phyloP scores from a whole-genome alignment of 2,888 invertebrate species.

The Hydrotaea cyrtoneurina region DNA sequence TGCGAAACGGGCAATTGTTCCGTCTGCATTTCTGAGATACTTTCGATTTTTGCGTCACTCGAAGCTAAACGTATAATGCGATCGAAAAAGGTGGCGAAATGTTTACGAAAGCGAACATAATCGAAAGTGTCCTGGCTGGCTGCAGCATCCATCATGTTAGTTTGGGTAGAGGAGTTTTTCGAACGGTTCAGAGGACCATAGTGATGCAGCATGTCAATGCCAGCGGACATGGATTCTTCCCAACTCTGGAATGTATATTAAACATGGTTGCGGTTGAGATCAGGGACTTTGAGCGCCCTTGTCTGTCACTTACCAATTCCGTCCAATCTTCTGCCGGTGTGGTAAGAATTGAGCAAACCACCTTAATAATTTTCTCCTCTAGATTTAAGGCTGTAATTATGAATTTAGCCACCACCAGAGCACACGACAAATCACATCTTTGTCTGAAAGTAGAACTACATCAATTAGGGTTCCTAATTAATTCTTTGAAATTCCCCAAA shows the following conservation, averaged over 20 bases:
- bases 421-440: conserved; percentile 77
- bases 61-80: conserved; percentile 76
- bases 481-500: background rate
- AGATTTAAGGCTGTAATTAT: conserved; percentile 77
- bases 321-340: conserved; percentile 79
- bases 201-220: conserved; percentile 79
- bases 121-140: conserved; percentile 74
- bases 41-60: conserved; percentile 50
- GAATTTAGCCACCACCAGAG: conserved; percentile 74
- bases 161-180: conserved; percentile 71
- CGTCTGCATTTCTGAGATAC: conserved; percentile 20
- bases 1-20: conserved; percentile 46
- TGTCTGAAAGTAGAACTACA: conserved; percentile 70
- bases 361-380: conserved; percentile 76
- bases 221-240: conserved; percentile 80
- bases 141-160: conserved; percentile 69
- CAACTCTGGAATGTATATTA: conserved; percentile 74
- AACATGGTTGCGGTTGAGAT: background rate
- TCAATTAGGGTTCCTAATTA: background rate
- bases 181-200: conserved; percentile 78
- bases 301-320: conserved; percentile 73
- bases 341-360: conserved; percentile 75
- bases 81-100: conserved; percentile 77
- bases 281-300: background rate
- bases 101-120: conserved; percentile 77